Evolutionary conservation across 2,797 vertebrate species (phyloP).

Genomic region (Semaprochilodus insignis): DNA sequence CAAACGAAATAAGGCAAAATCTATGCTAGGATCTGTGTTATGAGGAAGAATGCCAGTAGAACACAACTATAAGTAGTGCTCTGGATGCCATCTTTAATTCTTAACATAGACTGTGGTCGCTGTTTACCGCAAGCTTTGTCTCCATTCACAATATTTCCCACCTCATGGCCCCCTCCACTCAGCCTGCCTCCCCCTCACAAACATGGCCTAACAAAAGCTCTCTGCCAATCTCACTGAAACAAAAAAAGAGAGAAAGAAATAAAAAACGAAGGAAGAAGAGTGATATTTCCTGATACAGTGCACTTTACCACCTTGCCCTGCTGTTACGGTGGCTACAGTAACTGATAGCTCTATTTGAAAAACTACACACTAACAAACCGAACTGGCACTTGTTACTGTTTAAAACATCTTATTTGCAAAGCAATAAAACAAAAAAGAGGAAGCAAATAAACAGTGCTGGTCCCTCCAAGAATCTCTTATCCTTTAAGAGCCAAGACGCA

Average conservation of each 20-base stretch:
- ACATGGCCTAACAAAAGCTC: conserved; percentile 33
- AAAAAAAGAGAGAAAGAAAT: neutral
- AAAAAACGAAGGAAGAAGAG: neutral
- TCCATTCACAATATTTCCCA: conserved; percentile 33
- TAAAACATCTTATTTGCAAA: conserved; percentile 21
- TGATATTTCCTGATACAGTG: neutral
- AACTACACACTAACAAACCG: conserved; percentile 7
- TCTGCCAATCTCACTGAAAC: conserved; percentile 13
- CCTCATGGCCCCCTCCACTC: neutral
- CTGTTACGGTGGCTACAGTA: neutral
- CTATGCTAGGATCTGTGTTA: neutral
- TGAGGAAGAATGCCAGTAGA: neutral
- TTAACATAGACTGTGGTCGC: neutral
- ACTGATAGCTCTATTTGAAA: conserved; percentile 25
- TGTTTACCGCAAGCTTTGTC: conserved; percentile 35
- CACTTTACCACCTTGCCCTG: no score
- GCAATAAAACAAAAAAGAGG: conserved; percentile 7
- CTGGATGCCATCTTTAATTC: conserved; percentile 25
- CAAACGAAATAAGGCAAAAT: neutral
- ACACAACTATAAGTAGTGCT: neutral
- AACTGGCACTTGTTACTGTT: neutral
- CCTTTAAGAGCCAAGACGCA: conserved; percentile 30
- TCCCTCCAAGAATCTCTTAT: conserved; percentile 25
- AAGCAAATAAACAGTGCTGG: neutral
- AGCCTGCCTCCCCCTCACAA: conserved; percentile 23